phyloP scores from a whole-genome alignment of 1,140 invertebrate genomes.

The Polypedilum pembai region DNA sequence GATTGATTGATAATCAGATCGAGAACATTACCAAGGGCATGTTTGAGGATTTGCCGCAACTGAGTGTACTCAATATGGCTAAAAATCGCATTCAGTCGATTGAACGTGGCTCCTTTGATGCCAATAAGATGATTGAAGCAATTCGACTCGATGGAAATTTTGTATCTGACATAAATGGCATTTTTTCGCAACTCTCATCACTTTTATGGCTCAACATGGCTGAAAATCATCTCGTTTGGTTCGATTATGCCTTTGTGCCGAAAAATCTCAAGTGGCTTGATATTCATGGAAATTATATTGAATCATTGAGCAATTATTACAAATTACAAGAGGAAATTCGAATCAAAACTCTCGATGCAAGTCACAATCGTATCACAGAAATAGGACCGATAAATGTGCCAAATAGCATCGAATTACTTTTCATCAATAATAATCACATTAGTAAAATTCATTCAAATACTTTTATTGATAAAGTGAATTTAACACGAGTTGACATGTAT shows the following conservation, averaged over 20 bases:
- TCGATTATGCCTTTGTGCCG: slow-evolving; percentile 83
- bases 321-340: slow-evolving; percentile 68
- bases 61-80: slow-evolving; percentile 79
- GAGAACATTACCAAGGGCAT: slow-evolving; percentile 75
- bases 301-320: slow-evolving; percentile 77
- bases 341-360: slow-evolving; percentile 76
- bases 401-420: slow-evolving; percentile 79
- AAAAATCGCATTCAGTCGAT: slow-evolving; percentile 80
- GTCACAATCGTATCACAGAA: slow-evolving; percentile 76
- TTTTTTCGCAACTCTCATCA: slow-evolving; percentile 70
- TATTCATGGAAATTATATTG: slow-evolving; percentile 80
- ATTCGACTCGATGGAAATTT: slow-evolving; percentile 80
- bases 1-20: slow-evolving; percentile 78
- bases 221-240: slow-evolving; percentile 83
- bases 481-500: slow-evolving; percentile 81
- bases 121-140: slow-evolving; percentile 69
- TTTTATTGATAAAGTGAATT: slow-evolving; percentile 73
- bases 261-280: slow-evolving; percentile 83
- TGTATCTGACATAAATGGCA: slow-evolving; percentile 76
- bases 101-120: slow-evolving; percentile 71
- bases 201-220: slow-evolving; percentile 82
- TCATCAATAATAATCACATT: slow-evolving; percentile 84
- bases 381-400: slow-evolving; percentile 72
- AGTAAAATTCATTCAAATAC: slow-evolving; percentile 71
- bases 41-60: slow-evolving; percentile 71